Evolutionary conservation across 1,140 invertebrate genomes (phyloP), one percentile per base, ranked within the genome.

Genomic region (Bicyclus anynana): DNA sequence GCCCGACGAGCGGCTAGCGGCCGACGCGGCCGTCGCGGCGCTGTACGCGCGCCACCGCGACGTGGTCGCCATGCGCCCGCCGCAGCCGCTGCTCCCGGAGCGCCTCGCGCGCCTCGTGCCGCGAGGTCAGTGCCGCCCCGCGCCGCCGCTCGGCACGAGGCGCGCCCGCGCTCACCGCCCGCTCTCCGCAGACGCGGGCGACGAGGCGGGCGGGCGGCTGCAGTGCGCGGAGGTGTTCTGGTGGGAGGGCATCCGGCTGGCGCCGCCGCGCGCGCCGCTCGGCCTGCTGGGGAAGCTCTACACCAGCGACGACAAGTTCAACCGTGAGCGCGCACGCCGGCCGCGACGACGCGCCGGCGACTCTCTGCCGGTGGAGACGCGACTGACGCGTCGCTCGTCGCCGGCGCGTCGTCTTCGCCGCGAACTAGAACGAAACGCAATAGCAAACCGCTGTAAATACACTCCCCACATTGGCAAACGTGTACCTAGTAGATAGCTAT

Each of bases 201-300:
- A 89, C 0, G 86, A 89, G 2, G 62, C 77, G 18, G 83, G 81
- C 37, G 90, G 89, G 12, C 91, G 91, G 65, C 78, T 93, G 12
- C 81, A 86, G 13, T 91, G 91, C 59, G 91, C 91, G 70, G 92
- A 93, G 67, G 80, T 89, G 16, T 92, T 92, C 85, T 94, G 92
- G 93, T 94, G 93, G 93, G 91, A 93, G 54, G 92, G 93, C 1
- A 90, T 94, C 29, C 91, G 92, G 77, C 81, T 94, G 37, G 85
- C 90, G 10, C 92, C 92, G 3, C 89, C 91, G 4, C 84, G 92
- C 37, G 89, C 89, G 13, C 91, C 91, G 33, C 77, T 93, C 7
- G 93, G 93, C 1, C 74, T 93, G n/a, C 77, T 94, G 17, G 91
- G 91, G 59, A 89, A 80, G 27, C 85, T 91, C 5, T 90, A 89